A percentile compares a stretch with the other conserved stretches of the same genome.
Conservation (phyloP, 2,113 vertebrate genomes). For the Elaphurus davidianus region DNA sequence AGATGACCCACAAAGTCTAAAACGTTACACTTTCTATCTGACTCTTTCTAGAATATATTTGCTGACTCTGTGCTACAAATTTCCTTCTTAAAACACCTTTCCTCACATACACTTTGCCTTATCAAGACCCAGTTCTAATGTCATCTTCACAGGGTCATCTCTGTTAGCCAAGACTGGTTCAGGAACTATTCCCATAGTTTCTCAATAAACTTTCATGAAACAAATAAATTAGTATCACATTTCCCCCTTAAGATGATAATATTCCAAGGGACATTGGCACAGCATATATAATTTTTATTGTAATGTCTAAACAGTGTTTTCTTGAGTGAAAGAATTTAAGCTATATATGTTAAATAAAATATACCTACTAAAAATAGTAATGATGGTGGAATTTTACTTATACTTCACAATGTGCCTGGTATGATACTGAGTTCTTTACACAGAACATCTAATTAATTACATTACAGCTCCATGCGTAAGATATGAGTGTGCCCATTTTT, state of each 20-base stretch:
- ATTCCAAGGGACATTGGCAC: not conserved
- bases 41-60: not conserved
- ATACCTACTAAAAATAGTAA: not conserved
- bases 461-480: not conserved
- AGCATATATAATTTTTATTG: not conserved
- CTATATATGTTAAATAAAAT: not conserved
- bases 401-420: not conserved
- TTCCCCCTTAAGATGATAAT: not conserved
- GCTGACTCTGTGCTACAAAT: not conserved
- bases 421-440: not conserved
- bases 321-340: not conserved
- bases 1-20: not conserved
- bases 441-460: not conserved
- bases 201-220: not conserved
- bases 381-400: not conserved
- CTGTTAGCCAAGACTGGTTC: not conserved
- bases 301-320: not conserved
- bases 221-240: not conserved
- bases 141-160: not conserved
- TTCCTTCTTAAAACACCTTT: not conserved
- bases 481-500: not conserved
- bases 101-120: not conserved
- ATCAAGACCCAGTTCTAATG: not conserved
- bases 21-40: not conserved
- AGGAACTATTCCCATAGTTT: not conserved